Evolutionary conservation across 2,113 vertebrate species (phyloP), one percentile per base, ranked within the genome.

Genomic region (Aleadryas rufinucha): DNA sequence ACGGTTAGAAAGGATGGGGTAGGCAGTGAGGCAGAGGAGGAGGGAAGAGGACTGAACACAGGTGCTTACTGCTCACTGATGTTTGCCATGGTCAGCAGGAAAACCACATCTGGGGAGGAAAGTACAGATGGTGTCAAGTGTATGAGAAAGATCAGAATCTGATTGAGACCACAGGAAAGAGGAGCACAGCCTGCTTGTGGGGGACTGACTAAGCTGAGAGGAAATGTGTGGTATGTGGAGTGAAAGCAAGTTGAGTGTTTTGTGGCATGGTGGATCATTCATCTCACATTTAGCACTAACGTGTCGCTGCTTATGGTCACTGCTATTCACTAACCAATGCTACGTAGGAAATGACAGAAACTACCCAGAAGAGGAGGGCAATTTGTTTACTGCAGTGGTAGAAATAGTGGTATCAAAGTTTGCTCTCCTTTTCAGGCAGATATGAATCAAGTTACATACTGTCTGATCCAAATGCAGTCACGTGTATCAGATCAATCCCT

Each of bases 401-500:
- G 72, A 90, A 93, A 94, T 93, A 97, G 94, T 96, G 79, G 94
- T 95, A 94, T 96, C 68, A 71, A 65, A 52, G 83, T 64, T 95
- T 94, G 87, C 84, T 85, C 88, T 87, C 69, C 92, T 89, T 89
- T 92, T 93, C 74, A 65, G 47, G 75, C 70, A 90, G 77, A 56
- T 77, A 52, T 52, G 44, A 75, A 91, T 66, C 30, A 59, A 80
- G 72, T 85, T 77, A 53, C 41, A 37, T 70, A 60, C 57, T 60
- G 57, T 65, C 89, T 90, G 72, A 90, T 84, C 53, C 65, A 87
- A 90, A 89, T 71, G 61, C 61, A 95, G 92, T 71, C 42, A n/a
- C 2, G 8, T 35, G 16, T 27, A 60, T n/a, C 24, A 47, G 50
- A 91, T 42, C 49, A 71, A 77, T 60, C 56, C 37, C 84, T 89